A percentile compares a stretch with the other conserved stretches of the same genome.
Conservation (phyloP, 2,797 vertebrate species). For the Ambastaia sidthimunki region DNA sequence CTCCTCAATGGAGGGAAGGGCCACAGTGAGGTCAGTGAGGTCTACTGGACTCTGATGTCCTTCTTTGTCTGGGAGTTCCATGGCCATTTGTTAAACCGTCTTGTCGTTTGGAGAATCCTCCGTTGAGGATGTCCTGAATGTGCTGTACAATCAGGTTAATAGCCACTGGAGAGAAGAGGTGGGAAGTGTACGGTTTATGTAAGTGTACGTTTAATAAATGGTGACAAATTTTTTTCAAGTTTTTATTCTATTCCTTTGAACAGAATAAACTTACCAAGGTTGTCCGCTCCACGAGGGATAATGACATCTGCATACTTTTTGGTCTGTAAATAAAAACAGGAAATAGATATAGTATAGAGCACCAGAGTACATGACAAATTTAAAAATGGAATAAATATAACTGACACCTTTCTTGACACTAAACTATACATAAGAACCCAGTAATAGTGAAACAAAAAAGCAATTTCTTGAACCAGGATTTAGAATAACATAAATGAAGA, state of each 20-base stretch:
- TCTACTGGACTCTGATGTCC: constrained; percentile 91
- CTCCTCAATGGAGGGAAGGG: constrained; percentile 69
- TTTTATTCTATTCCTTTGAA: not conserved
- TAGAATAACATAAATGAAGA: not conserved
- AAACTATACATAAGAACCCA: no score
- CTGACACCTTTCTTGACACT: not conserved
- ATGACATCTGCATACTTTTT: constrained; percentile 99
- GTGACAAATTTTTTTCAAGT: no score
- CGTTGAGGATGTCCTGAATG: constrained; percentile 97
- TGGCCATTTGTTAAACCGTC: constrained; percentile 87
- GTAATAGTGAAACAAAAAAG: no score
- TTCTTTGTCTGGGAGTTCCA: constrained; percentile 82
- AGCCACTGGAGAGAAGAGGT: constrained; percentile 81
- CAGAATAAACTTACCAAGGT: constrained; percentile 83
- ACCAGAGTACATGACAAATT: no score
- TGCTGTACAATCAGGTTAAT: constrained; percentile 99
- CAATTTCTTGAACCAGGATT: no score
- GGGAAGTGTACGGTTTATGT: not conserved
- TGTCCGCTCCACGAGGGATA: constrained; percentile 95
- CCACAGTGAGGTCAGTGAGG: constrained; percentile 85
- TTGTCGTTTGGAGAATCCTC: constrained; percentile 88
- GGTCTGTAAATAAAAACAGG: constrained; percentile 75
- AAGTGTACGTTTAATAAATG: not conserved
- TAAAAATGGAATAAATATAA: not conserved
- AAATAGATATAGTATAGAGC: no score